These are phyloP conservation scores for Metallyticus violacea DNA, from an alignment of 2,888 invertebrate species.

Conservation along the genomic window DNA sequence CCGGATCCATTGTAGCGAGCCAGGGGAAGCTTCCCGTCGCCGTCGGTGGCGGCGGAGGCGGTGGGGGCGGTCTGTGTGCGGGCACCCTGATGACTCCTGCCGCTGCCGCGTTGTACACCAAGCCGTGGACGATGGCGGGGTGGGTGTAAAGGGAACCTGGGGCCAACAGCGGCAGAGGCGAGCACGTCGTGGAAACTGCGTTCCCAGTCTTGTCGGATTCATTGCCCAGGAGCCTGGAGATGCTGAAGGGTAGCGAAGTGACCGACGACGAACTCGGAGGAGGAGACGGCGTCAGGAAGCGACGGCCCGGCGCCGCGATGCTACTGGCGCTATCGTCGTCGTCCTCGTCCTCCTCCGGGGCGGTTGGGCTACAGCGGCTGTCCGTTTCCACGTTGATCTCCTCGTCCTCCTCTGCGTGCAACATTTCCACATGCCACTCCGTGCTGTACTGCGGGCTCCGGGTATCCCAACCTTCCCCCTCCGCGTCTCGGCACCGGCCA, in stretches of 20 bases:
- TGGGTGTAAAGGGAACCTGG: slow-evolving; percentile 30
- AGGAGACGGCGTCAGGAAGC: slow-evolving; percentile 30
- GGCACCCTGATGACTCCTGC: slow-evolving; percentile 45
- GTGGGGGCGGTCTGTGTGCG: slow-evolving; percentile 70
- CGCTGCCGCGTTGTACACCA: slow-evolving; percentile 33
- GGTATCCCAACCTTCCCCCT: not conserved
- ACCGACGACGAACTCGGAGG: slow-evolving; percentile 19
- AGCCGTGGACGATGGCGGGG: slow-evolving; percentile 30
- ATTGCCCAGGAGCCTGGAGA: slow-evolving; percentile 76
- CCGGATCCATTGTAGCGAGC: slow-evolving; percentile 62
- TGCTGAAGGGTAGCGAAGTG: slow-evolving; percentile 66
- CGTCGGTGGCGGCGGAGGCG: slow-evolving; percentile 53
- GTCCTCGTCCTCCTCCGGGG: slow-evolving; percentile 46
- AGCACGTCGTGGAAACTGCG: slow-evolving; percentile 45
- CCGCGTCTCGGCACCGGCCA: not conserved
- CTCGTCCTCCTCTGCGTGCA: slow-evolving; percentile 47
- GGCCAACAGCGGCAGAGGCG: slow-evolving; percentile 4
- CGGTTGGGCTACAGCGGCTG: slow-evolving; percentile 56
- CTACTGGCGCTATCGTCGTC: slow-evolving; percentile 24
- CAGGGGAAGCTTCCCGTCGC: slow-evolving; percentile 45
- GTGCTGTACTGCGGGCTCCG: not conserved
- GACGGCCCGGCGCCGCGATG: slow-evolving; percentile 31
- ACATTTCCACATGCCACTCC: slow-evolving; percentile 6
- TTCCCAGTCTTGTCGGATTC: slow-evolving; percentile 55
- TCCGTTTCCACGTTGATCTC: slow-evolving; percentile 67